Evolutionary conservation across 2,113 vertebrate species (phyloP).

Genomic region (Crotophaga sulcirostris): DNA sequence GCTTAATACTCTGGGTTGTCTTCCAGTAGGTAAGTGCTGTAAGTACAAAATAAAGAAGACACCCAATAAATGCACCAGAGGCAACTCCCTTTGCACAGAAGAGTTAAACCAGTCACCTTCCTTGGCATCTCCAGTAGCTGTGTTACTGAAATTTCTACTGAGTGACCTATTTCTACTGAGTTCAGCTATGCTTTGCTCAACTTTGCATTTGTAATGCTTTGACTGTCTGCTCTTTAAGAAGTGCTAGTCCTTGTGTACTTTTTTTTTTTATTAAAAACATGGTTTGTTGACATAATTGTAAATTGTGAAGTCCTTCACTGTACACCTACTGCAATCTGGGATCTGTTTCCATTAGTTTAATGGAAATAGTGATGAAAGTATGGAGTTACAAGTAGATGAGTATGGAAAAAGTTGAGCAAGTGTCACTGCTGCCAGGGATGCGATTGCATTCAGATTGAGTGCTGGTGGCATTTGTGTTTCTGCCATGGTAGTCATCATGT

Average conservation of each 20-base stretch:
- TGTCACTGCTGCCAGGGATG: background rate
- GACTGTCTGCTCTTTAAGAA: background rate
- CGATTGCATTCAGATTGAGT: background rate
- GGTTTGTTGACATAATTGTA: background rate
- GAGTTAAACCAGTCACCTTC: background rate
- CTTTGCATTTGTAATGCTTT: background rate
- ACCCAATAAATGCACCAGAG: background rate
- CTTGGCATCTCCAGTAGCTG: background rate
- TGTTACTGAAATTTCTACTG: background rate
- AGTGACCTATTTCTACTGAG: background rate
- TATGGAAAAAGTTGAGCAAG: background rate
- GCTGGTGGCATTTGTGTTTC: background rate
- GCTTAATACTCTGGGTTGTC: background rate
- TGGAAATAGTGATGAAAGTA: background rate
- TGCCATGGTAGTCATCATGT: background rate
- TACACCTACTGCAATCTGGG: background rate
- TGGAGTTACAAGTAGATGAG: background rate
- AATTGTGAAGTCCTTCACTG: background rate
- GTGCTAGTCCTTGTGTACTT: too few species aligned
- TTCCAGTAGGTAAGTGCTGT: background rate
- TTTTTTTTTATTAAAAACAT: background rate
- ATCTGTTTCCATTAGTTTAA: background rate
- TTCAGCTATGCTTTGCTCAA: background rate
- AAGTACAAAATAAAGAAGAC: background rate
- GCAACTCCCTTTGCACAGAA: background rate